phyloP scores from a whole-genome alignment of 1,140 invertebrate species.

The Ephestia elutella region DNA sequence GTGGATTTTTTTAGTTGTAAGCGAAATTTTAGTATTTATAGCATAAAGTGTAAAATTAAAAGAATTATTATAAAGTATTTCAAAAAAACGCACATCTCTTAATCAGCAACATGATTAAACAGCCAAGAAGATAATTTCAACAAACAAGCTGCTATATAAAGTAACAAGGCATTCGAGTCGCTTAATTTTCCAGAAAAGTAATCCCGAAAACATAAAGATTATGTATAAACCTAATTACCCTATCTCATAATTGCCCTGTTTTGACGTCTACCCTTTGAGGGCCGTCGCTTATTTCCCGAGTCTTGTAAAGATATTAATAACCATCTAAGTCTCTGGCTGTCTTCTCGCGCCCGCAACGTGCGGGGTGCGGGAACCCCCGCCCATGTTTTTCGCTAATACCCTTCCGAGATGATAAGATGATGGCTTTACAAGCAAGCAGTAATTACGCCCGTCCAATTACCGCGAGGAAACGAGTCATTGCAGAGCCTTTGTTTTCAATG shows the following conservation, averaged over 20 bases:
- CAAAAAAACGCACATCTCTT: too few species aligned
- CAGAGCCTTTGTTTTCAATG: slow-evolving; percentile 32
- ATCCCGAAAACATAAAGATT: slow-evolving; percentile 43
- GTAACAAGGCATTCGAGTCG: not conserved
- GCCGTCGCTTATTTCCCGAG: slow-evolving; percentile 58
- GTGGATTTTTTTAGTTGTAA: too few species aligned
- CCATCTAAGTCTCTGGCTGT: slow-evolving; percentile 57
- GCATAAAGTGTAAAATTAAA: too few species aligned
- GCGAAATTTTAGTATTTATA: too few species aligned
- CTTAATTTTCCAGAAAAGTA: slow-evolving; percentile 31
- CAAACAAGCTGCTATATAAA: not conserved
- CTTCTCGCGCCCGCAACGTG: slow-evolving; percentile 15
- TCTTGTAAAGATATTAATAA: slow-evolving; percentile 69
- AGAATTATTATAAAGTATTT: too few species aligned
- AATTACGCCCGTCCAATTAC: slow-evolving; percentile 67
- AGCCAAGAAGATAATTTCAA: not conserved
- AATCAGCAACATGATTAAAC: not conserved
- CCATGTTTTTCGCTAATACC: slow-evolving; percentile 67
- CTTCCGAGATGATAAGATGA: slow-evolving; percentile 68
- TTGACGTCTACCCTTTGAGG: slow-evolving; percentile 68
- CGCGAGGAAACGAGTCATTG: slow-evolving; percentile 43
- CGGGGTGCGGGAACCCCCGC: slow-evolving; percentile 12
- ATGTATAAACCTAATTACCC: slow-evolving; percentile 62
- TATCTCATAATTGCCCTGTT: slow-evolving; percentile 67
- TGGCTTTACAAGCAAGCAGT: slow-evolving; percentile 68